Evolutionary conservation across 2,888 invertebrate genomes (phyloP).

Genomic region (Spodoptera exigua): DNA sequence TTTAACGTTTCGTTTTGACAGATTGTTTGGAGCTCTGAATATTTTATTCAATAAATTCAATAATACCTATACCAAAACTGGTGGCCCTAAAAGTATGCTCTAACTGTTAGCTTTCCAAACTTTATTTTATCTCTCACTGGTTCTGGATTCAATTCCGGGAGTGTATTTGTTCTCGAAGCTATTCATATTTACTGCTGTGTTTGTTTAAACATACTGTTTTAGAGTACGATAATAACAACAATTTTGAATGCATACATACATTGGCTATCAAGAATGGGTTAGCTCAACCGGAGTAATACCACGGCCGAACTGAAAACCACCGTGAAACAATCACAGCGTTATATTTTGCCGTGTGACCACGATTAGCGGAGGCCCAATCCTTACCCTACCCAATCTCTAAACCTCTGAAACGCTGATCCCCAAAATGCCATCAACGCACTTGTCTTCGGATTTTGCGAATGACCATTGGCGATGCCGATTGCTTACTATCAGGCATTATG

Average conservation of each 20-base stretch:
- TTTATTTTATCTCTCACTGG: conserved; percentile 46
- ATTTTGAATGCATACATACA: conserved; percentile 5
- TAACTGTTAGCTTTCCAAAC: conserved; percentile 53
- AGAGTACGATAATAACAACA: neutral
- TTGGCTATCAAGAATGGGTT: neutral
- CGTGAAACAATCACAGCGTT: too few species aligned
- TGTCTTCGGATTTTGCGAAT: too few species aligned
- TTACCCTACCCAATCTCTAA: too few species aligned
- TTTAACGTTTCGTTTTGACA: conserved; percentile 3
- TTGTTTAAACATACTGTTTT: conserved; percentile 36
- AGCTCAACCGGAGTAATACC: too few species aligned
- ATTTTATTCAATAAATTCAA: conserved; percentile 16
- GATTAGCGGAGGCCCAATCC: too few species aligned
- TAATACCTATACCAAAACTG: conserved; percentile 35
- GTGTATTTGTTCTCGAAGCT: conserved; percentile 46
- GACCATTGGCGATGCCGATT: too few species aligned
- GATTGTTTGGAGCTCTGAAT: neutral
- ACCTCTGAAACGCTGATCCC: too few species aligned
- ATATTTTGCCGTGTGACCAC: too few species aligned
- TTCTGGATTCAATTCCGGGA: conserved; percentile 54
- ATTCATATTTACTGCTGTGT: conserved; percentile 41
- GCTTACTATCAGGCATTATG: too few species aligned
- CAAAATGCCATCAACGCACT: too few species aligned
- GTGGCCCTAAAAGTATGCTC: conserved; percentile 53
- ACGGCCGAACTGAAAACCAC: too few species aligned